A percentile compares a stretch with the other conserved stretches of the same genome.
These are phyloP conservation scores for Lerista edwardsae DNA, from an alignment of 2,797 vertebrate genomes.

Conservation along the genomic window DNA sequence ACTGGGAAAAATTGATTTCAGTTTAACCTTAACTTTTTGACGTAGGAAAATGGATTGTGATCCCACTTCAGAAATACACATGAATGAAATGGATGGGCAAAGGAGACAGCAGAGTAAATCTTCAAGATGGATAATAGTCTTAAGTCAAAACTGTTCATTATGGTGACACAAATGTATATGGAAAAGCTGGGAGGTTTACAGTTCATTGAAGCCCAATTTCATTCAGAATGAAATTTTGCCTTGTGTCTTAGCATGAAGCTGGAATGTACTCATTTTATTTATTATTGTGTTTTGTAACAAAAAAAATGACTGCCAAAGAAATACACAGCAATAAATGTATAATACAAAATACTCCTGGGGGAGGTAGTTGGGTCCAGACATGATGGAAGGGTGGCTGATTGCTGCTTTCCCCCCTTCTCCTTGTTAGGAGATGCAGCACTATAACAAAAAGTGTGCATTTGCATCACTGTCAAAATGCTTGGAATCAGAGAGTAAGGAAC, in stretches of 20 bases:
- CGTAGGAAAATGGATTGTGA: neutral
- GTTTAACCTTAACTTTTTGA: neutral
- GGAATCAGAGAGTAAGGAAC: neutral
- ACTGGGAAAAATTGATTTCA: slow-evolving; percentile 14
- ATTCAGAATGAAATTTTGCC: slow-evolving; percentile 16
- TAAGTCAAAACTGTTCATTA: slow-evolving; percentile 12
- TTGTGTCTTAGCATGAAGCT: neutral
- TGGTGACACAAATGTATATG: neutral
- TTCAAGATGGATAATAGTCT: neutral
- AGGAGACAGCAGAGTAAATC: neutral
- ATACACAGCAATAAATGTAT: neutral
- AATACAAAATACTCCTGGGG: neutral
- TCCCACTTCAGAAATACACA: slow-evolving; percentile 12
- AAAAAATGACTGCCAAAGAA: neutral
- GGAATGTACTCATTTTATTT: neutral
- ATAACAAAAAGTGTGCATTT: slow-evolving; percentile 1
- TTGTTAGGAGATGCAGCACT: neutral
- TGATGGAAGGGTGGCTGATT: too few relatives aligned
- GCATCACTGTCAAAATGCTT: slow-evolving; percentile 20
- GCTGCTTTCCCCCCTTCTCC: neutral
- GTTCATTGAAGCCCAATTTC: slow-evolving; percentile 19
- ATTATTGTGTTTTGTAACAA: neutral
- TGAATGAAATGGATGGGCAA: neutral
- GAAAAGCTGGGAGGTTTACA: neutral
- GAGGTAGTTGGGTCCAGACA: neutral